Evolutionary conservation across 1,140 invertebrate genomes (phyloP).

Genomic region (Aphis gossypii): DNA sequence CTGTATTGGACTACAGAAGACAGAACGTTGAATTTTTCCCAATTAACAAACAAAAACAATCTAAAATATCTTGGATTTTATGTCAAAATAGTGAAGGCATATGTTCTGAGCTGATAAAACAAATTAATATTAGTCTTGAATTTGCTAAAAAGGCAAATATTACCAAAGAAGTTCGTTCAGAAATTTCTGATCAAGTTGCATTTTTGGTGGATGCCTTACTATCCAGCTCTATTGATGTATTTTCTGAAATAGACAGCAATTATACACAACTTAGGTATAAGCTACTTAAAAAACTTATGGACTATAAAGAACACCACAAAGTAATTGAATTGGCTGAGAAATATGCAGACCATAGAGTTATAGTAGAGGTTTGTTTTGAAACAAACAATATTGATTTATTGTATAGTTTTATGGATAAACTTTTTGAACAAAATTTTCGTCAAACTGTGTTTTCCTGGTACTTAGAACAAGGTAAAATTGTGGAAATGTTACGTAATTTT

Average conservation of each 20-base stretch:
- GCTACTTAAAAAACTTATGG: conserved; percentile 11
- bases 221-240: conserved; percentile 40
- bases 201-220: conserved; percentile 23
- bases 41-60: conserved; percentile 47
- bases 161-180: conserved; percentile 40
- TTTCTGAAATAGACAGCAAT: not conserved
- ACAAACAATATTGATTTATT: conserved; percentile 49
- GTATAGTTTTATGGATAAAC: conserved; percentile 50
- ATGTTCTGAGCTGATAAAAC: conserved; percentile 12
- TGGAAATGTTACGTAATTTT: conserved; percentile 45
- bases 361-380: conserved; percentile 49
- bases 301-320: conserved; percentile 37
- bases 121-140: conserved; percentile 44
- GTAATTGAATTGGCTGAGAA: conserved; percentile 55
- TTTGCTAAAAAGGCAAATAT: conserved; percentile 32
- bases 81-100: conserved; percentile 39
- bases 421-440: conserved; percentile 50
- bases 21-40: conserved; percentile 48
- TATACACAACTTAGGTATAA: conserved; percentile 16
- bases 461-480: conserved; percentile 50
- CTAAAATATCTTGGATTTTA: conserved; percentile 48
- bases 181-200: conserved; percentile 53
- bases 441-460: conserved; percentile 51
- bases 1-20: conserved; percentile 50
- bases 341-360: conserved; percentile 44